Evolutionary conservation across 2,797 vertebrate species (phyloP).

Genomic region (Hafferia zeledoni): DNA sequence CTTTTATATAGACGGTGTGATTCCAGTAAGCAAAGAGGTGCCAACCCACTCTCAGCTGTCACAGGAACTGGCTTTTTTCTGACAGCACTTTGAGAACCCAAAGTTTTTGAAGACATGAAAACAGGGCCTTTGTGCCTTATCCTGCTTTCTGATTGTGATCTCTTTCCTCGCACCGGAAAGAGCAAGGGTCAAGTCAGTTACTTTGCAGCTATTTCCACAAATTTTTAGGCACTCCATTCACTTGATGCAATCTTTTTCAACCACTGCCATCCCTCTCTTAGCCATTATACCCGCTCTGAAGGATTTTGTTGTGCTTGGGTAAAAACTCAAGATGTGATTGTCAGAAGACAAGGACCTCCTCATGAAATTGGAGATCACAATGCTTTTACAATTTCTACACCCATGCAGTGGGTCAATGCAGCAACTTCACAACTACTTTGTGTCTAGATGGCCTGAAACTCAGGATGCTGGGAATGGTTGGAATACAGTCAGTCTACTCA

Average conservation of each 20-base stretch:
- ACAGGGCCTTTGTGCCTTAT: background rate
- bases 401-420: background rate
- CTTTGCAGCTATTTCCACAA: background rate
- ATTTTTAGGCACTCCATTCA: background rate
- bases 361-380: background rate
- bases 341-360: background rate
- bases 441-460: background rate
- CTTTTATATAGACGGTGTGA: constrained; percentile 23
- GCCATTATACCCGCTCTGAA: background rate
- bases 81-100: background rate
- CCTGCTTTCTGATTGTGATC: background rate
- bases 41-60: background rate
- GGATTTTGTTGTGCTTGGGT: background rate
- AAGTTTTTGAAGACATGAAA: background rate
- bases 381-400: background rate
- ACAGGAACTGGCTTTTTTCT: constrained; percentile 4
- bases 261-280: background rate
- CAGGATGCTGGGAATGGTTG: background rate
- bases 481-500: background rate
- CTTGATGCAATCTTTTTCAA: background rate
- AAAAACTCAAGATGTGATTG: background rate
- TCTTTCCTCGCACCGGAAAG: background rate
- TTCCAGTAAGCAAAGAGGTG: background rate
- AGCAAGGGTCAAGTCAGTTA: background rate
- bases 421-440: background rate